Base-by-base conservation (phyloP, 2,113 vertebrate genomes). In the Zapornia atra region DNA sequence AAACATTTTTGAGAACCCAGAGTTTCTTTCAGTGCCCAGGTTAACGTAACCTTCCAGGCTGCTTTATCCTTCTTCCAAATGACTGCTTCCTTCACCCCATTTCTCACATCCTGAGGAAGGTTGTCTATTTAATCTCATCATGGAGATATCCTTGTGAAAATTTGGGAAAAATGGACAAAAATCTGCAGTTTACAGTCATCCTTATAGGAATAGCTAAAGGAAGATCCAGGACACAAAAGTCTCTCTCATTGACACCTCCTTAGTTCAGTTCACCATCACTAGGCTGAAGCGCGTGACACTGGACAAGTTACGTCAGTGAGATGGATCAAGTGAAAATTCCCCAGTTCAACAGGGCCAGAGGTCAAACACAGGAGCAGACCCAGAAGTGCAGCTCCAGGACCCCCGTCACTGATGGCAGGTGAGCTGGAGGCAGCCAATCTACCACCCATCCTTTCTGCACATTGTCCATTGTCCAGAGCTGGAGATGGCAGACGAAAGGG, bases 1-100 rank as follows among this genome's bases (percentile, higher is more conserved):
- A 77, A 85, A 90, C 29, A 25, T 94, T 95, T 97, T 92, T 82
- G 90, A 94, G 87, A 96, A 93, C 77, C 75, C 44, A 59, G 88
- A 94, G 85, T 66, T 95, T 94, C 69, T 97, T 95, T 80, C 77
- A 70, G 51, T 81, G 83, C 34, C 59, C 91, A 92, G 70, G 59
- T 76, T 96, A 90, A 95, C 70, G 60, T 64, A 82, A 38, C 82
- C 38, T 56, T 68, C 77, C 83, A 78, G 48, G 77, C 60, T 95
- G 81, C 73, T 75, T 31, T 59, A 90, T 48, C 51, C 54, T 94
- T 83, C 91, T 92, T 94, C 72, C 48, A 66, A 90, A 92, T 70
- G 25, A 34, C 56, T 76, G 17, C 79, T 96, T 94, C 78, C 8
- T 20, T 77, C 60, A 42, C 33, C 68, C 71, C 40, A 72, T 54